These are phyloP conservation scores for Trichacis sp. DNA, from an alignment of 2,888 invertebrate genomes.

Conservation along the genomic window DNA sequence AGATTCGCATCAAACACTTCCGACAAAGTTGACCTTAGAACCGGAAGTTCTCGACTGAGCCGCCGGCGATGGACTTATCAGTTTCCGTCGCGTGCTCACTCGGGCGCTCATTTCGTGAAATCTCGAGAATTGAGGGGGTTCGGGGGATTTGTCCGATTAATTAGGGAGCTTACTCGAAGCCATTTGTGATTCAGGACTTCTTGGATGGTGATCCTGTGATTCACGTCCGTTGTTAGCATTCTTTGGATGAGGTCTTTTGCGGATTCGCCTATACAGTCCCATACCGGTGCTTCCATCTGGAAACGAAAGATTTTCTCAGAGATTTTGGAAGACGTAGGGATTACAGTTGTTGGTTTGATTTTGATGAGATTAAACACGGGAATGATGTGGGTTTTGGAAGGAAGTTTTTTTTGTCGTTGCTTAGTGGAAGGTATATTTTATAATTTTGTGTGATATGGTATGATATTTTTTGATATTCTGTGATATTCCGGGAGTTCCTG, in stretches of 20 bases:
- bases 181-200: conserved; percentile 97
- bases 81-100: neutral
- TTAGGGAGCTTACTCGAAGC: conserved; percentile 90
- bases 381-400: no score
- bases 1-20: conserved; percentile 18
- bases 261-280: conserved; percentile 93
- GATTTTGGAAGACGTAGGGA: no score
- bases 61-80: neutral
- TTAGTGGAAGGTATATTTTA: no score
- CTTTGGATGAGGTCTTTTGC: conserved; percentile 95
- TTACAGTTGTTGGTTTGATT: neutral
- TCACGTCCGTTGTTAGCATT: conserved; percentile 93
- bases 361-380: no score
- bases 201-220: conserved; percentile 92
- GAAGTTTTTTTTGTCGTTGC: no score
- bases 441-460: no score
- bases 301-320: no score
- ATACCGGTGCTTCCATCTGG: conserved; percentile 88
- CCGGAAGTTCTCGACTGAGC: neutral
- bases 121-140: neutral
- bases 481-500: no score
- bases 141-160: neutral
- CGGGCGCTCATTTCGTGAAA: no score
- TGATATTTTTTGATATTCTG: no score
- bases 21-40: conserved; percentile 14